phyloP scores from a whole-genome alignment of 2,888 invertebrate species.

The Netelia fuscicornis region DNA sequence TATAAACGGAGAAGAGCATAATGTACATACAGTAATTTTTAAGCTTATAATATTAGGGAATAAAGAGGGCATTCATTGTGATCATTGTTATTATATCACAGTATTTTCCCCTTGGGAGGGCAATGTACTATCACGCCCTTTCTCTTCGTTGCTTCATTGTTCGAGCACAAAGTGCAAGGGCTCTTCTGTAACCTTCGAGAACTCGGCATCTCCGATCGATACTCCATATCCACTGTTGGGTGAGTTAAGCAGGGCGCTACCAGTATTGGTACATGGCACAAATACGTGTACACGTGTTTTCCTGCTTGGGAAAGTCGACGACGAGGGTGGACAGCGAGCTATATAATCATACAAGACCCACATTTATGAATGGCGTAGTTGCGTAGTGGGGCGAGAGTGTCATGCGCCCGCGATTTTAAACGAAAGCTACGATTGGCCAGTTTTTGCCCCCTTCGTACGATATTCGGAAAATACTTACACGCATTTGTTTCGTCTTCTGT shows the following conservation, averaged over 20 bases:
- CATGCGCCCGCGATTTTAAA: constrained; percentile 46
- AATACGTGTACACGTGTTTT: not conserved
- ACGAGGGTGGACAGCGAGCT: constrained; percentile 47
- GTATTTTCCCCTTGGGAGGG: not conserved
- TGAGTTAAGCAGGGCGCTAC: not conserved
- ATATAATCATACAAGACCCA: constrained; percentile 18
- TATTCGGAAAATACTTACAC: not conserved
- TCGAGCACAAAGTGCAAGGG: constrained; percentile 15
- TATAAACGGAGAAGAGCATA: no score
- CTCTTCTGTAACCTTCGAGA: constrained; percentile 55
- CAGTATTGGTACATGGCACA: not conserved
- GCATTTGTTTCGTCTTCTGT: not conserved
- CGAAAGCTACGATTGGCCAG: constrained; percentile 26
- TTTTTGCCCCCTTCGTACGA: not conserved
- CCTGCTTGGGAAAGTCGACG: not conserved
- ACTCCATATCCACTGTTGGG: constrained; percentile 31
- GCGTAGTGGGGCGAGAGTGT: constrained; percentile 70
- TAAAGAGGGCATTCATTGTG: no score
- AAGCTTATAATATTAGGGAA: no score
- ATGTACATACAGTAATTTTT: no score
- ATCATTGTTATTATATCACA: not conserved
- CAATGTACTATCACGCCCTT: constrained; percentile 19
- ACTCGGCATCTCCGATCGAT: constrained; percentile 54
- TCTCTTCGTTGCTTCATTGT: not conserved
- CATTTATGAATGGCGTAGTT: constrained; percentile 81